phyloP scores from a whole-genome alignment of 2,113 vertebrate species.

The Corythornis vintsioides region DNA sequence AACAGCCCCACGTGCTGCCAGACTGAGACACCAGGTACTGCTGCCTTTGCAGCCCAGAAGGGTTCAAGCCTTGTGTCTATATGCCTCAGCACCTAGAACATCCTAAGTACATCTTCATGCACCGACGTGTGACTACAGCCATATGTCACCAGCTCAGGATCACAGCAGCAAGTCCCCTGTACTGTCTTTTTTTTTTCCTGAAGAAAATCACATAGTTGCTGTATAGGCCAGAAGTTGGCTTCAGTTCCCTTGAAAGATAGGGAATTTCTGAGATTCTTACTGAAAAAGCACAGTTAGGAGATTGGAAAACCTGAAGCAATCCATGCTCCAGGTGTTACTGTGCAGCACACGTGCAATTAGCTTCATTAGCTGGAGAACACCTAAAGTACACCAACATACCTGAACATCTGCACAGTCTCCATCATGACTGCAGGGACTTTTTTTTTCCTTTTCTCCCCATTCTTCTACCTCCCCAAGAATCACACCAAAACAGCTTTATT shows the following conservation, averaged over 20 bases:
- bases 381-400: too few species aligned
- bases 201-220: background rate
- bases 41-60: background rate
- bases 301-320: background rate
- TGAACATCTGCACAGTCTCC: background rate
- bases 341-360: background rate
- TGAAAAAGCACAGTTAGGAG: background rate
- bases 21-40: fast-evolving
- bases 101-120: background rate
- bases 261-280: background rate
- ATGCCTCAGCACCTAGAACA: background rate
- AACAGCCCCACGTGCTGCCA: fast-evolving
- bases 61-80: background rate
- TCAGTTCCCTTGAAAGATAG: background rate
- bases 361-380: fast-evolving
- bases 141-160: background rate
- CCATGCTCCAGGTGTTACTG: background rate
- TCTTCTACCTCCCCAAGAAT: background rate
- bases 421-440: background rate
- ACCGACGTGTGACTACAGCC: fast-evolving
- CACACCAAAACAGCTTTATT: background rate
- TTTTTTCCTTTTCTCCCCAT: fast-evolving
- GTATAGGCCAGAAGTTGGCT: background rate
- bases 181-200: background rate
- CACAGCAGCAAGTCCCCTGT: background rate